Base-by-base conservation (phyloP, 1,140 invertebrate species). In the Venturia canescens region DNA sequence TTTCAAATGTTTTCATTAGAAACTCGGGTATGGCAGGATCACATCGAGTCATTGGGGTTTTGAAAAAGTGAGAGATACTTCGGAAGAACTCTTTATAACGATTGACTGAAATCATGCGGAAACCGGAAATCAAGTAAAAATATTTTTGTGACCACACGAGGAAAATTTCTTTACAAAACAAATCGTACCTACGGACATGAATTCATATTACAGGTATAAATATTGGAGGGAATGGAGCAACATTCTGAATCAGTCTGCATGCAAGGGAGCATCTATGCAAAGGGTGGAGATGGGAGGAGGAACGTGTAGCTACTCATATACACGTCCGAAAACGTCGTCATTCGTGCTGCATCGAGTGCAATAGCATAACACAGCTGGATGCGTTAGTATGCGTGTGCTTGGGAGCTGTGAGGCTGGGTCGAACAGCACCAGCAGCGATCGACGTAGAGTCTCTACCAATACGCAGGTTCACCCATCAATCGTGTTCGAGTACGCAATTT, bases 391-490 rank as follows among this genome's bases (percentile, higher is more conserved):
- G 71, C 26, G 71, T 76, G 27, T 53, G 72, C 44, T 53, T 60
- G 34, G 13, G 60, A 27, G 15, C 26, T n/a, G 71, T 23, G 16
- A 76, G 53, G 16, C 15, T 60, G 50, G 50, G 50, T 31, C 53
- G 72, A 76, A 34, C 57, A 74, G 44, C 15, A 53, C 6, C 50
- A 29, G 53, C 31, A 38, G 57, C 75, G 44, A 34, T 60, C 75
- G 75, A 77, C 75, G 48, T 1, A 60, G 53, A 76, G 53, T 76
- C 50, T 77, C 48, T 16, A 77, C 53, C 75, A 77, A 63, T 77
- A 44, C 75, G 75, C 75, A 81, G 83, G 82, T 84, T 80, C 82
- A 66, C 76, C 84, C 82, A 88, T 88, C 86, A 88, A 86, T 85
- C 83, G 83, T 79, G 79, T 85, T 84, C 82, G 81, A 63, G 53